Evolutionary conservation across 2,113 vertebrate species (phyloP), one percentile per base, ranked within the genome.

Genomic region (Bombycilla garrulus): DNA sequence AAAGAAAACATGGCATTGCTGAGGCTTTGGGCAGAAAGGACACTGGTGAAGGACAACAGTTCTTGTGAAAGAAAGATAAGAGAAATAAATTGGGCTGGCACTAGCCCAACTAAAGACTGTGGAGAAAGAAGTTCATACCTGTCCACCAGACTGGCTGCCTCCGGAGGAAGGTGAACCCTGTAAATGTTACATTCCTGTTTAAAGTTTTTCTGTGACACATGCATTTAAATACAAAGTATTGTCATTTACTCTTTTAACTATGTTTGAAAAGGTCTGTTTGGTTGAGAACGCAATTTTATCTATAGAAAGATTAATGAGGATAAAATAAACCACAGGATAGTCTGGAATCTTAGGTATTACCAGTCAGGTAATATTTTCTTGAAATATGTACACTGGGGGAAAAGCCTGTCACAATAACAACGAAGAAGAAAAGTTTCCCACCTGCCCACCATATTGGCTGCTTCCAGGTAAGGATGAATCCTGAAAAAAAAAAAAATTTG

Each of bases 371-470:
- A 23, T 23, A 62, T 42, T 47, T 70, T 64, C 35, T 79, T 66
- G 29, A 88, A 73, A 36, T 22, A 42, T 5, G 4, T 54, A 45
- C 7, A 33, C 0, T 71, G 14, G 6, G 14, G 10, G 3, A 2
- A 28, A 54, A 19, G 2, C 0, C 1, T 21, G 9, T 66, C n/a
- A 26, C 15, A 51, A 26, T 13, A 67, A 48, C 22, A 71, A 40
- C 5, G n/a, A 15, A 31, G 21, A 67, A 74, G 36, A 85, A 90
- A 79, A 45, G 19, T 33, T 57, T 79, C 92, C 23, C 21, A 94
- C 95, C 96, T 95, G 93, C 5, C 93, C 95, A 60, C 92, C 58
- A 76, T 88, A 80, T 33, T 95, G 92, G 35, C 36, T 96, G 80
- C 61, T 64, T 95, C 92, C 95, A 22, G 91, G 58, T 54, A 84